Evolutionary conservation across 2,888 invertebrate species (phyloP).

Genomic region (Patella caerulea): DNA sequence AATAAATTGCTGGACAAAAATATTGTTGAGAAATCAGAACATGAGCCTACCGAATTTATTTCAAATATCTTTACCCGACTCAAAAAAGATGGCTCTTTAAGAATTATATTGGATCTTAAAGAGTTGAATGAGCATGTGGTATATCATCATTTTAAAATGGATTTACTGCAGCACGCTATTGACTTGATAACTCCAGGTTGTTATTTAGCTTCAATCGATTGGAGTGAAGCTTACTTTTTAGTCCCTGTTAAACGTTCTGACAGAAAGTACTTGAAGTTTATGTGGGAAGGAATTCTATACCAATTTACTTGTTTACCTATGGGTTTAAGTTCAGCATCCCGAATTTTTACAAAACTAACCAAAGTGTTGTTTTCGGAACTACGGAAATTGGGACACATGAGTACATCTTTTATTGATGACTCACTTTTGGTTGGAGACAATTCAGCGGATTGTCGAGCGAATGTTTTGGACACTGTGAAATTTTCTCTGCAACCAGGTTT

Average conservation of each 20-base stretch:
- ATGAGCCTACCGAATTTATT: no score
- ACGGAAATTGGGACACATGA: constrained; percentile 6
- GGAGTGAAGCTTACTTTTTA: constrained; percentile 26
- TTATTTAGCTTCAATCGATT: constrained; percentile 23
- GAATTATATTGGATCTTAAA: no score
- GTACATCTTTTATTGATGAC: constrained; percentile 19
- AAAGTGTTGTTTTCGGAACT: constrained; percentile 3
- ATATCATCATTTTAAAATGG: no score
- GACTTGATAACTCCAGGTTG: no score
- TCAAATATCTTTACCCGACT: no score
- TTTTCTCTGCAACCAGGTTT: not conserved
- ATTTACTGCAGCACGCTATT: no score
- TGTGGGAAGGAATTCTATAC: constrained; percentile 22
- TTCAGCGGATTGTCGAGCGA: constrained; percentile 8
- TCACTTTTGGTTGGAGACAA: constrained; percentile 10
- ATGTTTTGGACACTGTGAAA: constrained; percentile 16
- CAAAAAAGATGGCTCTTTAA: no score
- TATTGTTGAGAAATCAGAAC: no score
- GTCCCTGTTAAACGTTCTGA: constrained; percentile 15
- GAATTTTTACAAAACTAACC: not conserved
- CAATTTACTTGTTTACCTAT: constrained; percentile 23
- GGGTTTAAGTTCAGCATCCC: constrained; percentile 4
- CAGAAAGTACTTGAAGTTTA: constrained; percentile 21
- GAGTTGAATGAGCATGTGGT: no score
- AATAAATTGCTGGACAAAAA: no score